Conservation (phyloP, 92 coral and sea anemone genomes). For the Zoanthus sansibaricus region DNA sequence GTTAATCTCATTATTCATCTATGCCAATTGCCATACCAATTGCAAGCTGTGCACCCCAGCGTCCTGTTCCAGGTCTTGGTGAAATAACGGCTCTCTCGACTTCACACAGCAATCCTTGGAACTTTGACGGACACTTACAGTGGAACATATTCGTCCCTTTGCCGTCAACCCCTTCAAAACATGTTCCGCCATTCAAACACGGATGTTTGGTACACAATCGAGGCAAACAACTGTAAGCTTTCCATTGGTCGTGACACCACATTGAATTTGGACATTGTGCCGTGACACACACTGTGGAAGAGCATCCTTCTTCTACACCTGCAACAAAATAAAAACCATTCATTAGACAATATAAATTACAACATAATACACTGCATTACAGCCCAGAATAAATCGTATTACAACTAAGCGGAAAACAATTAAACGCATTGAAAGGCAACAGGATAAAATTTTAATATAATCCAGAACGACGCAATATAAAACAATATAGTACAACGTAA, state of each 20-base stretch:
- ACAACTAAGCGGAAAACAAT: too few species aligned
- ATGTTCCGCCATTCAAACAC: slow-evolving; percentile 87
- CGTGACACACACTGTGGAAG: slow-evolving; percentile 68
- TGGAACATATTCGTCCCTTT: slow-evolving; percentile 69
- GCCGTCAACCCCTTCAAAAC: slow-evolving; percentile 79
- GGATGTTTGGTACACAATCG: slow-evolving; percentile 78
- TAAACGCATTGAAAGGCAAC: too few species aligned
- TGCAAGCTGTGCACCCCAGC: slow-evolving; percentile 68
- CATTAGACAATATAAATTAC: not conserved
- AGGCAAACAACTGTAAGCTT: slow-evolving; percentile 74
- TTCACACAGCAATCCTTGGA: slow-evolving; percentile 86
- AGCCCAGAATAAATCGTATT: too few species aligned
- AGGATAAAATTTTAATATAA: too few species aligned
- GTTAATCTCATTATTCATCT: too few species aligned
- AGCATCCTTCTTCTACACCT: slow-evolving; percentile 86
- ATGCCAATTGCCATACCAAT: slow-evolving; percentile 59
- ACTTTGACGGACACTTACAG: slow-evolving; percentile 74
- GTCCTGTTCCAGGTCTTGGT: slow-evolving; percentile 57
- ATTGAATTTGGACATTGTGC: slow-evolving; percentile 64
- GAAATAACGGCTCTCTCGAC: slow-evolving; percentile 70
- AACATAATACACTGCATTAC: too few species aligned
- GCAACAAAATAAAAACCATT: slow-evolving; percentile 8
- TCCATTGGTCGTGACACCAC: slow-evolving; percentile 97
- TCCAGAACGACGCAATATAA: too few species aligned
- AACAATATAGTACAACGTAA: too few species aligned